Evolutionary conservation across 2,797 vertebrate species (phyloP), one percentile per base, ranked within the genome.

Genomic region (Aulostomus chinensis): DNA sequence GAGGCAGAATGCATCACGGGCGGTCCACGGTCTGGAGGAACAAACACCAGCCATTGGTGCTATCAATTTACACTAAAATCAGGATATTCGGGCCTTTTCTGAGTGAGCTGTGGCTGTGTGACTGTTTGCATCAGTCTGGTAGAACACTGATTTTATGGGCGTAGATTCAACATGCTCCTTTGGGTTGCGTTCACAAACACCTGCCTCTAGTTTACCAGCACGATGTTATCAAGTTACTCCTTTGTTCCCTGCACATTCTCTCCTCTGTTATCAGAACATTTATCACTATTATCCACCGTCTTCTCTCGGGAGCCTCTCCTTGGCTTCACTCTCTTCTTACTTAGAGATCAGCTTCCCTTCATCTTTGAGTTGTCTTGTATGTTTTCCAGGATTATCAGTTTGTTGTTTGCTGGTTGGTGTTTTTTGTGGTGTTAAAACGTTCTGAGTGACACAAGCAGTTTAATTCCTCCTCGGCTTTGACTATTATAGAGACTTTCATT

Each of bases 211-310:
- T 52, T 64, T 57, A 60, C 16, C 21, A 58, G 17, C 38, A 31
- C 43, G 0, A 15, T 39, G 50, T 76, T 36, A 28, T 83, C 60
- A 32, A 38, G 69, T 81, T 83, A 45, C 80, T 49, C 43, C 6
- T 39, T 76, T 76, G 56, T 76, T 54, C 54, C 5, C 16, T 2
- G 14, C 18, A n/a, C n/a, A n/a, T 50, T 69, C 30, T 73, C 38
- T 55, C 8, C 4, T 25, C 20, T 40, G 20, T 68, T 71, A 45
- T 75, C 56, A 42, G 49, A 56, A 15, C 20, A 45, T 47, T 51
- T 26, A 58, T 59, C 38, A 42, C 11, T 46, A 24, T 56, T 62
- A 45, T 73, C 15, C 31, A 47, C 18, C 5, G 5, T 11, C 22
- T n/a, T n/a, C 32, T 65, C 15, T 4, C 8, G 5, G 2, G 5